Evolutionary conservation across 2,888 invertebrate genomes (phyloP).

Genomic region (Lacanobia oleracea): DNA sequence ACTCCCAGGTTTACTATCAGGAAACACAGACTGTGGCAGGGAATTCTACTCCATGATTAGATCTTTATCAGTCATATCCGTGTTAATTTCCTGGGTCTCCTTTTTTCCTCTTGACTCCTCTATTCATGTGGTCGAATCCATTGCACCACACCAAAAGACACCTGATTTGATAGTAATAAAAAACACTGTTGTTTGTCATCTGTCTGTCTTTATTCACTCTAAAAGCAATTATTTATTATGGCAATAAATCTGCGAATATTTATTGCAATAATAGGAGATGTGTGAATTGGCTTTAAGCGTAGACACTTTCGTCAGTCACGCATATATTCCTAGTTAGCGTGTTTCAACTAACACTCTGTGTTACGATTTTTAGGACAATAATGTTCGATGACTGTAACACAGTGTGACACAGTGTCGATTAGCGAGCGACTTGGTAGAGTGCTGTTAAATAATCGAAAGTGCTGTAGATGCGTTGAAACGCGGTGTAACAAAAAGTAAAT

Average conservation of each 20-base stretch:
- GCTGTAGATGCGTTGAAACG: constrained; percentile 42
- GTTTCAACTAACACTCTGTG: constrained; percentile 38
- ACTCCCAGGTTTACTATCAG: too few relatives aligned
- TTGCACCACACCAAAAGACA: too few relatives aligned
- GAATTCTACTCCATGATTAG: too few relatives aligned
- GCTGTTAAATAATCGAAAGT: constrained; percentile 54
- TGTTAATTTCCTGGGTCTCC: too few relatives aligned
- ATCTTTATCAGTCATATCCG: too few relatives aligned
- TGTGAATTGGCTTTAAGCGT: constrained; percentile 48
- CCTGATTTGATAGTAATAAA: background rate
- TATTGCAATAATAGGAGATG: constrained; percentile 16
- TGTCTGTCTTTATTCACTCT: background rate
- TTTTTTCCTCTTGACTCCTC: too few relatives aligned
- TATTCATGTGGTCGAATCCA: too few relatives aligned
- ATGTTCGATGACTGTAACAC: constrained; percentile 1
- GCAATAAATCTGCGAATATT: constrained; percentile 14
- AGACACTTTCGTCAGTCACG: constrained; percentile 63
- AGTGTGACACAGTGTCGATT: constrained; percentile 35
- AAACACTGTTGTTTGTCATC: background rate
- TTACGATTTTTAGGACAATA: background rate
- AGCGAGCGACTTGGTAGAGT: constrained; percentile 1
- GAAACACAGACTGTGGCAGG: too few relatives aligned
- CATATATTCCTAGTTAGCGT: constrained; percentile 29
- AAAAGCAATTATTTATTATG: constrained; percentile 4
- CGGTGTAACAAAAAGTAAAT: constrained; percentile 53